phyloP scores from a whole-genome alignment of 2,113 vertebrate species.

The Triplophysa tibetana region DNA sequence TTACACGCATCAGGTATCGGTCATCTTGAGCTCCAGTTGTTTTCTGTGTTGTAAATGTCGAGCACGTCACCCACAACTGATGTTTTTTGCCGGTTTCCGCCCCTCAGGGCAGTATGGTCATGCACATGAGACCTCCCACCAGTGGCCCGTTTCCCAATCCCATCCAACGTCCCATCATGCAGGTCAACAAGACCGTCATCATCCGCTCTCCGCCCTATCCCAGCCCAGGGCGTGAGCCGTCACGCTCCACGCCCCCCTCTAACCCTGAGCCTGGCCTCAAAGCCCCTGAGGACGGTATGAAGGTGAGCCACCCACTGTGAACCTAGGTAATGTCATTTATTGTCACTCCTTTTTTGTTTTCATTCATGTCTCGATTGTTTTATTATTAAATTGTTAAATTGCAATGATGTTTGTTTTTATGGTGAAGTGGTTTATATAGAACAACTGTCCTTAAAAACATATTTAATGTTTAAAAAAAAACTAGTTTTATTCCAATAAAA shows the following conservation, averaged over 20 bases:
- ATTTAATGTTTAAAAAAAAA: too few relatives aligned
- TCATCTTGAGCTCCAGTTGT: too few relatives aligned
- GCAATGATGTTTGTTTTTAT: too few relatives aligned
- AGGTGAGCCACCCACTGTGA: slow-evolving; percentile 83
- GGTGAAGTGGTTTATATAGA: too few relatives aligned
- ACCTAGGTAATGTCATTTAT: slow-evolving; percentile 74
- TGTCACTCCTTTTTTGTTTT: slow-evolving; percentile 58
- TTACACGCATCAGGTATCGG: slow-evolving; percentile 90
- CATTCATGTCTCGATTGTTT: neutral
- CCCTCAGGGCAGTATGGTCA: slow-evolving; percentile 78
- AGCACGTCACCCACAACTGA: too few relatives aligned
- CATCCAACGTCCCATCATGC: slow-evolving; percentile 81
- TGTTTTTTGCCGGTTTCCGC: slow-evolving; percentile 64
- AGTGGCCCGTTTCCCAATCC: slow-evolving; percentile 79
- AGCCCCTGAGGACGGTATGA: slow-evolving; percentile 80
- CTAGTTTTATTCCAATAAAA: too few relatives aligned
- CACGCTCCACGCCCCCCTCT: slow-evolving; percentile 70
- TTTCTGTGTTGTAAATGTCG: neutral
- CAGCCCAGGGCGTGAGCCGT: slow-evolving; percentile 67
- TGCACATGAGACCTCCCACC: slow-evolving; percentile 80
- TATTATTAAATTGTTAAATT: too few relatives aligned
- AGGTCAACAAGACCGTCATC: slow-evolving; percentile 78
- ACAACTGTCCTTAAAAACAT: too few relatives aligned
- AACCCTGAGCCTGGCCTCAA: slow-evolving; percentile 71
- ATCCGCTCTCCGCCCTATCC: slow-evolving; percentile 76